Evolutionary conservation across 2,888 invertebrate genomes (phyloP), one percentile per base, ranked within the genome.

Genomic region (Trichopoda pennipes): DNA sequence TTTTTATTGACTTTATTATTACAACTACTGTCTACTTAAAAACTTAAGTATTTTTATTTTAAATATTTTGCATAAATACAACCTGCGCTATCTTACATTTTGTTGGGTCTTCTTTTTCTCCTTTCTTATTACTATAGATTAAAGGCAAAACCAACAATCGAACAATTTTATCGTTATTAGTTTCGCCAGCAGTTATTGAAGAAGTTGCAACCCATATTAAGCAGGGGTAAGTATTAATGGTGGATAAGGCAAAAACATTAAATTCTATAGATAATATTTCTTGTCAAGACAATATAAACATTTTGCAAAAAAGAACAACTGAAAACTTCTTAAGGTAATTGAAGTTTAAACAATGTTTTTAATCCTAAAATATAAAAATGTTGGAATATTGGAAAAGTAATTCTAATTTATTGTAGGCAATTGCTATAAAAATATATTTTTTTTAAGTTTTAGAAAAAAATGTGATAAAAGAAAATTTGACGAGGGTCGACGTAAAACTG

Each of bases 151-250:
- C 97, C 92, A 93, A 94, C 84, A 97, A 97, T 86, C 95, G 97
- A 92, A 97, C 97, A 1, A 93, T 97, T 88, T 92, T 98, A 74
- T 96, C 97, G 32, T 94, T 98, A 94, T 97, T 98, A 28, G 93
- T 95, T 87, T 95, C 95, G 21, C 93, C 94, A 47, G 94, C 95
- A 86, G 92, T 92, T 81, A 93, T 96, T 81, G 94, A 94, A 86
- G 92, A 94, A 75, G 93, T 94, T 14, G 93, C 94, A 88, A 87
- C 92, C 80, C 88, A 89, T 66, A 90, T 92, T 44, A 91, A 91
- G 63, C 89, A 90, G 47, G 91, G 91, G 92, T 92, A 88, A 89
- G 87, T 85, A 49, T 12, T 23, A 9, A 28, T 61, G 17, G 32
- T n/a, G 56, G 1, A 6, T 44, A 28, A 60, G n/a, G 16, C 51